phyloP scores from a whole-genome alignment of 2,113 vertebrate genomes.

The Bungarus multicinctus region DNA sequence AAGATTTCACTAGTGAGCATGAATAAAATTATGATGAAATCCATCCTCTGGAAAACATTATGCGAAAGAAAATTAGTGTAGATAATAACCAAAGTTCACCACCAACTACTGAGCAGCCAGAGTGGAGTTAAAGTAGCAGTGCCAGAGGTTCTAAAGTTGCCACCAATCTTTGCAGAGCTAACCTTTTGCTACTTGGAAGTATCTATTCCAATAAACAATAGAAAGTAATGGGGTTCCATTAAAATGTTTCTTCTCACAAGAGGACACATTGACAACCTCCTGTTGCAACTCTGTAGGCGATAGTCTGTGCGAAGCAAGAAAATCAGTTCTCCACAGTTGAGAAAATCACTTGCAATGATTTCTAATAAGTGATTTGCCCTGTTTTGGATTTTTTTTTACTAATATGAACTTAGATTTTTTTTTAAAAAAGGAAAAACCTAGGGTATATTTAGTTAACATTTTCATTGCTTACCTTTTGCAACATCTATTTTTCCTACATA shows the following conservation, averaged over 20 bases:
- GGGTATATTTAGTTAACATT: not conserved
- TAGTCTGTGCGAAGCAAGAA: not conserved
- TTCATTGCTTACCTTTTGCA: conserved; percentile 22
- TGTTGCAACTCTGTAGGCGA: not conserved
- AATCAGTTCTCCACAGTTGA: not conserved
- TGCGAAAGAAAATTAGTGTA: not conserved
- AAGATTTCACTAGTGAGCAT: not conserved
- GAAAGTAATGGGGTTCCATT: not conserved
- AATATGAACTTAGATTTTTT: not conserved
- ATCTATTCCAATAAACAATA: not conserved
- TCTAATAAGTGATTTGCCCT: conserved; percentile 5
- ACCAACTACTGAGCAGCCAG: not conserved
- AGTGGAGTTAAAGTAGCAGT: not conserved
- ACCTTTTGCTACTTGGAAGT: not conserved
- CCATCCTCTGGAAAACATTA: not conserved
- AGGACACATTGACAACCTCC: not conserved
- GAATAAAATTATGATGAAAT: not conserved
- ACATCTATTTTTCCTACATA: not conserved
- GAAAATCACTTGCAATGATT: not conserved
- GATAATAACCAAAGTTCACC: not conserved
- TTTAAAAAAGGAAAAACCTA: not conserved
- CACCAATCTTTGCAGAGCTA: not conserved
- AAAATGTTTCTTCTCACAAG: not conserved
- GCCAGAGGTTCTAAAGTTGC: not conserved
- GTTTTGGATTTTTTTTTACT: not conserved